Conservation (phyloP, 2,797 vertebrate species). For the Rhabdomys pumilio region DNA sequence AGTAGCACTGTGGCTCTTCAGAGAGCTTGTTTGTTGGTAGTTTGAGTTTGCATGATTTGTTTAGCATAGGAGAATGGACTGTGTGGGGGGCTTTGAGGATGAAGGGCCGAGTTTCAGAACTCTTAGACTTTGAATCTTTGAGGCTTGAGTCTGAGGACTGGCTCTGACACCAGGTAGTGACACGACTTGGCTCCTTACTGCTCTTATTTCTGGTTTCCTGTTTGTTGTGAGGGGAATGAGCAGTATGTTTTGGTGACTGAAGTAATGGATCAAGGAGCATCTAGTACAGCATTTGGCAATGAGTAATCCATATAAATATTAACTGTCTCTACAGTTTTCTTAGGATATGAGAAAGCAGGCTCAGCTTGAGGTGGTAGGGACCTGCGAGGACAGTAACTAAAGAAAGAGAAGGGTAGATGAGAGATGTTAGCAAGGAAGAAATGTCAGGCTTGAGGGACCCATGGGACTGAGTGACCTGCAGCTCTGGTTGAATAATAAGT, state of each 20-base stretch:
- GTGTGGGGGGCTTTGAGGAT: background rate
- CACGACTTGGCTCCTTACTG: background rate
- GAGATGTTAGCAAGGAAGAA: background rate
- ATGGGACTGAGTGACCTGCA: background rate
- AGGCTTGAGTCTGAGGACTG: background rate
- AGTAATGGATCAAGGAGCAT: background rate
- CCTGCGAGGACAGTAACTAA: background rate
- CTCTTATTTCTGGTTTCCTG: background rate
- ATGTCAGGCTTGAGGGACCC: background rate
- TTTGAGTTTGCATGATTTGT: background rate
- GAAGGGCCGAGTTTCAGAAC: background rate
- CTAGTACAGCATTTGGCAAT: background rate
- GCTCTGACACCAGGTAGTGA: background rate
- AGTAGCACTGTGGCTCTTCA: background rate
- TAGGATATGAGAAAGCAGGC: background rate
- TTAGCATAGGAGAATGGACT: background rate
- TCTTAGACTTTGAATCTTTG: background rate
- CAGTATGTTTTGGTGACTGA: background rate
- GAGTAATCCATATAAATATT: background rate
- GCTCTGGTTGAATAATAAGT: background rate
- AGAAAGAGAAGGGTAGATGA: background rate
- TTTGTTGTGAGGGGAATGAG: background rate
- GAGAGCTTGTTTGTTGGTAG: conserved; percentile 12
- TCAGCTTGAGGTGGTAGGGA: background rate
- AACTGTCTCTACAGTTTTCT: background rate